Evolutionary conservation across 23 tunicate genomes (phyloP).

Genomic region (Halocynthia roretzi): DNA sequence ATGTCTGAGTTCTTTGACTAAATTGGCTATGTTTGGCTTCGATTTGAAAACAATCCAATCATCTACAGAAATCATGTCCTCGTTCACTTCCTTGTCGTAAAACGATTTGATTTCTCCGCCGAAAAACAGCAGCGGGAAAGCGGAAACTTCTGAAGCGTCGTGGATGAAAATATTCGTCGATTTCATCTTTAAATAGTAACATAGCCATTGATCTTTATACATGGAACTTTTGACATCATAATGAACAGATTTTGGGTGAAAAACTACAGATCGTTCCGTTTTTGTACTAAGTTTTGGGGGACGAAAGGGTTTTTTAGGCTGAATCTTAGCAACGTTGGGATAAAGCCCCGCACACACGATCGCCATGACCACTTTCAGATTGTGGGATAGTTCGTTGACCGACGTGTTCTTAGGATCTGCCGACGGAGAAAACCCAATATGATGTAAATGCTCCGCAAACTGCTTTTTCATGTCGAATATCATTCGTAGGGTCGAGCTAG

Average conservation of each 20-base stretch:
- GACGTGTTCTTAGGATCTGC: constrained; percentile 4
- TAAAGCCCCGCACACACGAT: constrained; percentile 74
- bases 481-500: constrained; percentile 43
- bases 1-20: constrained; percentile 47
- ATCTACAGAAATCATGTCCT: constrained; percentile 62
- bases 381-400: constrained; percentile 31
- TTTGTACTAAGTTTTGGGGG: constrained; percentile 42
- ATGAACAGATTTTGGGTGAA: constrained; percentile 80
- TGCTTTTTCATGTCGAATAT: constrained; percentile 62
- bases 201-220: constrained; percentile 65
- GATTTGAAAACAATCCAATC: constrained; percentile 68
- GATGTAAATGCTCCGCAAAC: constrained; percentile 44
- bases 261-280: constrained; percentile 40
- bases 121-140: constrained; percentile 65
- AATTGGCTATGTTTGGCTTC: constrained; percentile 33
- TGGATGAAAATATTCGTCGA: constrained; percentile 29
- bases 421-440: constrained; percentile 38
- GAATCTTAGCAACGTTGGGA: constrained; percentile 63
- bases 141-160: constrained; percentile 70
- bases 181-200: constrained; percentile 78
- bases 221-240: constrained; percentile 8
- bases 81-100: constrained; percentile 28
- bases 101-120: constrained; percentile 58
- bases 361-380: constrained; percentile 48
- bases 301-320: constrained; percentile 10